Evolutionary conservation across 2,888 invertebrate species (phyloP), one percentile per base, ranked within the genome.

Genomic region (Ennomos erosarius): DNA sequence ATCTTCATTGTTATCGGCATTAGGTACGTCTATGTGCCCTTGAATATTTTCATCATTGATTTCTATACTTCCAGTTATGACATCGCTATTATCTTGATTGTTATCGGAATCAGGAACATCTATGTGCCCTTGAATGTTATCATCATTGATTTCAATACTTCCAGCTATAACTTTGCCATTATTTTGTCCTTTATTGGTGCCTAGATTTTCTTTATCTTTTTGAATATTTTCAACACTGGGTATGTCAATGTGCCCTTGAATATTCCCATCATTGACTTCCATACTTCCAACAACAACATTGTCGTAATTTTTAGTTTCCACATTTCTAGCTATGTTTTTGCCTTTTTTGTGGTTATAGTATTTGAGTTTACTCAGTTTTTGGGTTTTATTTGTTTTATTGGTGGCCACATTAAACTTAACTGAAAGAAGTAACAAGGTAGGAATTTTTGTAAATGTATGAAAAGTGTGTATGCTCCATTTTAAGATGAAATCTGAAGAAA

Each of bases 141-240:
- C 38, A 10, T 26, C 43, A n/a, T 37, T 9, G 4, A 35, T 35
- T 9, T 43, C 36, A 11, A 37, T 43, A 9, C 16, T 11, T 43
- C 50, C 50, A 34, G 16, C 3, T 13, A 42, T 35, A n/a, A 13
- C 33, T 12, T 8, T 12, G n/a, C 10, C 11, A 12, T 12, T 49
- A 9, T 13, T 12, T 13, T 13, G 12, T 0, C 2, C 3, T 4
- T 13, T 10, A 40, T 9, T 13, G 26, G 26, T 6, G 26, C 26
- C 6, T 26, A 6, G 26, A 5, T 26, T 26, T 1, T 26, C 26
- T 4, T 26, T 26, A 5, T 12, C 1, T 1, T 1, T 13, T 40
- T 40, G 9, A 12, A 40, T 42, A 16, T 26, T n/a, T 9, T 42
- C 9, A 34, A 16, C 42, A 35, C 34, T 45, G 10, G 48, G 48